Conservation (phyloP, 2,888 invertebrate genomes). For the Trimorus sp. region DNA sequence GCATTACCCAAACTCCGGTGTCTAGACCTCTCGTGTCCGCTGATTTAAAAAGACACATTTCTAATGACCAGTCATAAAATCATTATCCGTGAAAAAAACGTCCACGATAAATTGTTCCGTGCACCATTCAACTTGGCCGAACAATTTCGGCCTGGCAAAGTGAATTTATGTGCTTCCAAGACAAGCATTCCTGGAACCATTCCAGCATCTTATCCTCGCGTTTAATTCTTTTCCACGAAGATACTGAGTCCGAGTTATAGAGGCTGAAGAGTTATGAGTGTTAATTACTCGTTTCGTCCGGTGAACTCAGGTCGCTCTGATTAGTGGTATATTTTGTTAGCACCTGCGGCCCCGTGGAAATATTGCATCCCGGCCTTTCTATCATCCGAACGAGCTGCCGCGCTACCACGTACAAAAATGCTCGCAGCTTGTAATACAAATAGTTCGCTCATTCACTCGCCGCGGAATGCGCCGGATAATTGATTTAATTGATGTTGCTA, state of each 20-base stretch:
- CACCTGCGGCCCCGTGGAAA: conserved; percentile 72
- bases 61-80: conserved; percentile 48
- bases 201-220: conserved; percentile 68
- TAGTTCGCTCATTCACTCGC: conserved; percentile 45
- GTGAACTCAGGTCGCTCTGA: conserved; percentile 69
- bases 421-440: conserved; percentile 52
- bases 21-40: no score
- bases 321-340: conserved; percentile 74
- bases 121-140: conserved; percentile 45
- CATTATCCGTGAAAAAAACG: conserved; percentile 55
- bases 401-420: conserved; percentile 54
- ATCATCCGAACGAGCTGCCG: conserved; percentile 55
- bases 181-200: conserved; percentile 69
- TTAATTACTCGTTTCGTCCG: conserved; percentile 75
- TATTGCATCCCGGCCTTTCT: conserved; percentile 52
- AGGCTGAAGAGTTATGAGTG: conserved; percentile 74
- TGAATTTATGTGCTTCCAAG: conserved; percentile 69
- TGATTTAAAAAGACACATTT: conserved; percentile 34
- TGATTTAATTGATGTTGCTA: conserved; percentile 59
- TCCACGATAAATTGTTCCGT: conserved; percentile 56
- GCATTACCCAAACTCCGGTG: no score
- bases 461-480: conserved; percentile 46
- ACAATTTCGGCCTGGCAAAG: conserved; percentile 59
- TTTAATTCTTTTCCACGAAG: conserved; percentile 63
- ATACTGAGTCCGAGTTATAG: conserved; percentile 67